Base-by-base conservation (phyloP, 2,888 invertebrate species). In the Dyspetes luteomarginatus region DNA sequence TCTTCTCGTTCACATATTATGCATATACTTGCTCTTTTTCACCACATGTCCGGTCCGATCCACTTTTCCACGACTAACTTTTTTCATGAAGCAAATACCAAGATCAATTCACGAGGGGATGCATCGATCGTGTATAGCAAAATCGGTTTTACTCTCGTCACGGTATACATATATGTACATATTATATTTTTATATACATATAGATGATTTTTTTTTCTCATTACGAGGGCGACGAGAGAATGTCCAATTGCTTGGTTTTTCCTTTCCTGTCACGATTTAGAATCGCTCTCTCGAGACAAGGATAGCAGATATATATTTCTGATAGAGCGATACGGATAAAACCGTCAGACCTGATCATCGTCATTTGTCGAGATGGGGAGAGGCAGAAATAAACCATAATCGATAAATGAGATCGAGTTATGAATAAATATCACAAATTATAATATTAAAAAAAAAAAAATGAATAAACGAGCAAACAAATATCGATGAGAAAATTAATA, bases 41-140 rank as follows among this genome's bases (percentile, higher is more conserved):
- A 22, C n/a, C 58, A 72, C 64, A 22, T 56, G 17, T 56, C n/a
- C 56, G 22, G 7, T 68, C 26, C 41, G 43, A 36, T n/a, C 15
- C 15, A 1, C 15, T 64, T 50, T 65, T 69, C 30, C 43, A 55
- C 64, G 64, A 71, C 17, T 75, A 43, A 65, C 50, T 60, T 76
- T 74, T 77, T 68, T n/a, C 0, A 77, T 73, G 69, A 74, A 71
- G 74, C 73, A 64, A 77, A 77, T 74, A 74, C 71, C 69, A 52
- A 43, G 60, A 52, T 15, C 68, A 45, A 67, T 65, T 69, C 48
- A 60, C 67, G 22, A 36, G 45, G 36, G 58, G 30, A 24, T 28
- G 24, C 65, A 43, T 65, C 74, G 64, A 81, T 72, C 56, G 64
- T 48, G 24, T 36, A 64, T 69, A 45, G 77, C 56, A 69, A 64